Percentiles rank a stretch among this genome's conserved stretches.
These are phyloP conservation scores for Andrena minutula DNA, from an alignment of 2,888 invertebrate genomes.

Conservation along the genomic window DNA sequence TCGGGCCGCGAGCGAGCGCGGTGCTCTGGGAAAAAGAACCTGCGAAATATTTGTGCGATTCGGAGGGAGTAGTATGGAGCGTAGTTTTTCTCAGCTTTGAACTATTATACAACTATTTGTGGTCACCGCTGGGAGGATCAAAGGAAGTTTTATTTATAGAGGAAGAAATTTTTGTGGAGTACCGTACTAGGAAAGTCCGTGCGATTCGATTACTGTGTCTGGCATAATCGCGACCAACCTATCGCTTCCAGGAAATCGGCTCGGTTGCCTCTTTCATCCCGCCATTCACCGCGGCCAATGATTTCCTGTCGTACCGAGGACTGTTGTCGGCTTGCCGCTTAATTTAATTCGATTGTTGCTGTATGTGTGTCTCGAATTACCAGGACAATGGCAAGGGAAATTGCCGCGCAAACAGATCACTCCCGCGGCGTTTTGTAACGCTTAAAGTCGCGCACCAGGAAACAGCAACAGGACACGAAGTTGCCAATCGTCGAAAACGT, in stretches of 20 bases:
- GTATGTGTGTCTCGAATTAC: slow-evolving; percentile 49
- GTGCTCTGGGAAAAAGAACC: not conserved
- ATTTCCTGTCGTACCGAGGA: slow-evolving; percentile 41
- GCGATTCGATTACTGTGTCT: not conserved
- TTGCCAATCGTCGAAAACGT: not conserved
- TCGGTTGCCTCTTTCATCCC: not conserved
- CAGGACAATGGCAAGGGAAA: slow-evolving; percentile 29
- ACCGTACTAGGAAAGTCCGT: not conserved
- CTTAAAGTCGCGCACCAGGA: not conserved
- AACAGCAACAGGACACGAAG: not conserved
- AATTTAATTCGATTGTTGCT: slow-evolving; percentile 58
- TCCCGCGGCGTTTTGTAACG: not conserved
- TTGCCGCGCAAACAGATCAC: slow-evolving; percentile 13
- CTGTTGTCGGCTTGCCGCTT: slow-evolving; percentile 50
- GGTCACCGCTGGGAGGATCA: no score
- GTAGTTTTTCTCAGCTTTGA: not conserved
- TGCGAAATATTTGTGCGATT: not conserved
- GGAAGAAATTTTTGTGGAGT: no score
- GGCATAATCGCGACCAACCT: not conserved
- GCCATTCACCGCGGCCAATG: slow-evolving; percentile 1
- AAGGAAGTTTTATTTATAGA: no score
- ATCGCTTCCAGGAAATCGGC: slow-evolving; percentile 8
- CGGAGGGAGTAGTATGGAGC: no score
- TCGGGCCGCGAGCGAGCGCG: not conserved
- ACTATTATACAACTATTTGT: no score